Evolutionary conservation across 2,888 invertebrate species (phyloP).

Genomic region (Platerodrilus igneus): DNA sequence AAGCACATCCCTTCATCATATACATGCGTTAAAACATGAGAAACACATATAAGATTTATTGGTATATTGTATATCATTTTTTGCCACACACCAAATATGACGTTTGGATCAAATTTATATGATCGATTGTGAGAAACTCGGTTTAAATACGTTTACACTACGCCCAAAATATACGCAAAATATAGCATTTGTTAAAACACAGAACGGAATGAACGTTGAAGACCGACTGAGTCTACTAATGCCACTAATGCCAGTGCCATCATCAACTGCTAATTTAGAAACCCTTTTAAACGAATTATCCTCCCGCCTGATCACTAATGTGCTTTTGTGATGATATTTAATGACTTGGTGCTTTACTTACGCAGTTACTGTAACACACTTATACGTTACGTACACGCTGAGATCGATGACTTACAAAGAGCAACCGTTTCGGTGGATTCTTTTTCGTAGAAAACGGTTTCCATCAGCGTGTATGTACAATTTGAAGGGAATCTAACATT

Average conservation of each 20-base stretch:
- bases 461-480: too few relatives aligned
- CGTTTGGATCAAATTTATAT: constrained; percentile 37
- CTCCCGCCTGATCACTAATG: constrained; percentile 47
- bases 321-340: constrained; percentile 45
- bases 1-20: constrained; percentile 38
- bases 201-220: constrained; percentile 41
- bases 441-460: too few relatives aligned
- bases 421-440: neutral
- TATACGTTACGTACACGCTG: too few relatives aligned
- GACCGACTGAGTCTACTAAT: constrained; percentile 42
- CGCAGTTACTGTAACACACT: too few relatives aligned
- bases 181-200: too few relatives aligned
- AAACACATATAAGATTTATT: constrained; percentile 44
- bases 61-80: constrained; percentile 39
- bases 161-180: too few relatives aligned
- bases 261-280: constrained; percentile 50
- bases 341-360: too few relatives aligned
- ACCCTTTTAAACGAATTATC: constrained; percentile 49
- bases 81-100: constrained; percentile 33
- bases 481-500: too few relatives aligned
- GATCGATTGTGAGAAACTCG: constrained; percentile 44
- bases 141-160: too few relatives aligned
- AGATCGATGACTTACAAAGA: constrained; percentile 26
- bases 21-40: constrained; percentile 41
- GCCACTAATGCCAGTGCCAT: constrained; percentile 46